These are phyloP conservation scores for Drosophila sp. DNA, from an alignment of 1,140 invertebrate genomes.

Conservation along the genomic window DNA sequence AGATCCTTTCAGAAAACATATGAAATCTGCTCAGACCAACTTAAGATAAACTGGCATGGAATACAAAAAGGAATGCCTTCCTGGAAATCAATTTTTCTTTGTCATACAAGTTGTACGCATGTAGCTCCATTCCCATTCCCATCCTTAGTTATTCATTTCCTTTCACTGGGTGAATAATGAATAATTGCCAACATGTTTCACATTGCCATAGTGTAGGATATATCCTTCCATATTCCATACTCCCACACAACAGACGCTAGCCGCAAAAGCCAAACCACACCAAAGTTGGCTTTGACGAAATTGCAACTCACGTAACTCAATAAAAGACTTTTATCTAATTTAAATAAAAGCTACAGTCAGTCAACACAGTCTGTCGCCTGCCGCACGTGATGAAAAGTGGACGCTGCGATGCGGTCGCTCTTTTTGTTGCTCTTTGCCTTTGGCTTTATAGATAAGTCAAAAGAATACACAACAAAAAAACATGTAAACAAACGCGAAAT, in stretches of 20 bases:
- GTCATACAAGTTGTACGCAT: neutral
- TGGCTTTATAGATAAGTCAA: conserved; percentile 1
- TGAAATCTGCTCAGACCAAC: neutral
- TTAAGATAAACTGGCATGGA: neutral
- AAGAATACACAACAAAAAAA: conserved; percentile 3
- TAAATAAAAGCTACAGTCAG: conserved; percentile 37
- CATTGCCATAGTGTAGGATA: neutral
- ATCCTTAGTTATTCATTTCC: conserved; percentile 2
- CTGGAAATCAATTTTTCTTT: neutral
- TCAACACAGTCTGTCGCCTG: neutral
- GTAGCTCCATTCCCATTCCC: neutral
- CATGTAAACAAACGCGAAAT: neutral
- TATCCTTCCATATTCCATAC: neutral
- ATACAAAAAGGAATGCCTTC: neutral
- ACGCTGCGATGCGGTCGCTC: conserved; percentile 11
- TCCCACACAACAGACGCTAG: neutral
- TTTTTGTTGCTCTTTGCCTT: neutral
- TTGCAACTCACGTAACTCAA: conserved; percentile 48
- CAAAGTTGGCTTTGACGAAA: conserved; percentile 21
- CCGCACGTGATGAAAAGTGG: conserved; percentile 18
- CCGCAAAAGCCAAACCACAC: conserved; percentile 18
- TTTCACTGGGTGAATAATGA: neutral
- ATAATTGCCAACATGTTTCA: conserved; percentile 1
- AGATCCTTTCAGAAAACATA: neutral
- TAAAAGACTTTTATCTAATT: conserved; percentile 39